Evolutionary conservation across 1,140 invertebrate species (phyloP), one percentile per base, ranked within the genome.

Genomic region (Acromyrmex heyeri): DNA sequence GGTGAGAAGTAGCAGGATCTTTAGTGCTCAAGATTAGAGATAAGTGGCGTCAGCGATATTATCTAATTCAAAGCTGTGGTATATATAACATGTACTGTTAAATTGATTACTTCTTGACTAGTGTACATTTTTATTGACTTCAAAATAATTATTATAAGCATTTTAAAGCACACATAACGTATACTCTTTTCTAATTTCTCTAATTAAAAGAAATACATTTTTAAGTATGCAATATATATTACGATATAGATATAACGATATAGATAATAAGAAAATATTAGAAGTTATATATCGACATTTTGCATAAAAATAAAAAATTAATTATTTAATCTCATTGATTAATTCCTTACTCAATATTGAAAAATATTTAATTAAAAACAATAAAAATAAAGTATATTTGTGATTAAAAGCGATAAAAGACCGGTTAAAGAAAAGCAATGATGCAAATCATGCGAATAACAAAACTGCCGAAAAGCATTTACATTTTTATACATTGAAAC

Each of bases 21-120:
- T 34, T 57, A 70, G 14, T 70, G 65, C 65, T 81, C 78, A 48
- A 72, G 64, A 81, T 81, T 81, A 81, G 53, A 81, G 78, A 82
- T 70, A 82, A 82, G 67, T 82, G 67, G 67, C 65, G 55, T 81
- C 64, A 81, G 62, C 27, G 79, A 82, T 34, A 82, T 82, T 82
- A 82, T 82, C 67, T 82, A 59, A 82, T 82, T 82, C 57, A 82
- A 82, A 82, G 55, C 38, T 59, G 8, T 12, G 53, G 12, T 30
- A 48, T 44, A 61, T 12, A 24, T 14, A 30, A 62, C 30, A 72
- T 12, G 48, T 24, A 24, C 55, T 21, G 53, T 82, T 44, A 73
- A 38, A 59, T 7, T 48, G 67, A 72, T 82, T 38, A 73, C 38
- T 24, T 24, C 38, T 38, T 24, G 12, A 44, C 21, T 3, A 30